Evolutionary conservation across 37 sponge, comb jelly and placozoan species (phyloP), one percentile per base, ranked within the genome.

Genomic region (Ianthella basta): DNA sequence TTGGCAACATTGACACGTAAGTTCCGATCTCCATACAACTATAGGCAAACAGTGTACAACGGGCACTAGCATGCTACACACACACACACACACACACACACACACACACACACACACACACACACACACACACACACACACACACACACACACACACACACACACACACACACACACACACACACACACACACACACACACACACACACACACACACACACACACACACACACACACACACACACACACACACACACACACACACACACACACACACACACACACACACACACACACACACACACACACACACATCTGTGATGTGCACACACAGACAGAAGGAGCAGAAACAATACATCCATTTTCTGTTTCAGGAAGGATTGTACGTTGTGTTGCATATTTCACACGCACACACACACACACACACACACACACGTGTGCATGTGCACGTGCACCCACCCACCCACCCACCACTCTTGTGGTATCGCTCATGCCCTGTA

Each of bases 1-100:
- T 56, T 78, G 8, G 95, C 95, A 38, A 86, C 59, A 60, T 91
- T 91, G 13, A 94, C 92, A 15, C 82, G 78, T 36, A 94, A 55
- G 16, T 64, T 69, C 56, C 87, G 77, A 19, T 88, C 92, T 60
- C 84, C 89, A 89, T 84, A 86, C 66, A 75, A 55, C 92, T 92
- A 79, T 32, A 20, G 37, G 12, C 15, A 55, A 34, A 72, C 36
- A 37, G 74, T 12, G 8, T 10, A 63, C 65, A 63, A 29, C 4
- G 10, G 5, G 29, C 55, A 55, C 55, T 16, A 12, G 21, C 23
- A 35, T 35, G 21, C 32, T 36, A 72, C 36, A 32, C 27, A 61
- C 27, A 61, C 4, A 14, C 8, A 10, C 4, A 25, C 12, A 15
- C 12, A 32, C 73, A 72, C 36, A 41, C 75, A 78, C 55, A 78